Conservation (phyloP, 92 coral and sea anemone genomes). For the Meandrina meandrites region DNA sequence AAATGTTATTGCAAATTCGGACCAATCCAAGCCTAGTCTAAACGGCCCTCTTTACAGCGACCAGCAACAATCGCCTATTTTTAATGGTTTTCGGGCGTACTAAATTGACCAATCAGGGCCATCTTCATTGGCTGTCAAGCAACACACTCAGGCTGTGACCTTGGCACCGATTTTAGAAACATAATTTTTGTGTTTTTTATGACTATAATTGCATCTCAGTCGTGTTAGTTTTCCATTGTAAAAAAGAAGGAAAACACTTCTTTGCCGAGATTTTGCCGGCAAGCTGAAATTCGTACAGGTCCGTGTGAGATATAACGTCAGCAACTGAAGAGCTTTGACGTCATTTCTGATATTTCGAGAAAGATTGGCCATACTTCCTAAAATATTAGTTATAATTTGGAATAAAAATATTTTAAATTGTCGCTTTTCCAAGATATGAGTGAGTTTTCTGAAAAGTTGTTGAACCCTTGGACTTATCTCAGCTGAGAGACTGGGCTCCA, state of each 20-base stretch:
- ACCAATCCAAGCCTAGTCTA: not conserved
- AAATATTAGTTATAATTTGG: conserved; percentile 5
- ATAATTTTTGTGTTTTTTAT: no score
- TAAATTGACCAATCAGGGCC: no score
- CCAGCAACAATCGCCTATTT: not conserved
- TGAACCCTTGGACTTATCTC: conserved; percentile 15
- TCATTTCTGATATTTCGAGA: not conserved
- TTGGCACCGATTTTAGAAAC: no score
- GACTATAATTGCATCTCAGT: no score
- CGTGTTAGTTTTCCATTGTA: no score
- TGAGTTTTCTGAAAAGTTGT: not conserved
- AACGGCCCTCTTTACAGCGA: not conserved
- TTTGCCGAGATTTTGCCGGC: no score
- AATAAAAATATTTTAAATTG: not conserved
- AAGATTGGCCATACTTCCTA: conserved; percentile 10
- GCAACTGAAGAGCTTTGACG: not conserved
- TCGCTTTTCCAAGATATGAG: not conserved
- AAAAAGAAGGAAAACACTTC: no score
- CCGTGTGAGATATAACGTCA: no score
- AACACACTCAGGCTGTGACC: no score
- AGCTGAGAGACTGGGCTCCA: conserved; percentile 28
- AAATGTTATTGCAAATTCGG: no score
- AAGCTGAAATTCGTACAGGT: no score
- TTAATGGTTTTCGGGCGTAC: not conserved
- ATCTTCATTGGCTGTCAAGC: no score